Conservation (phyloP, 1,140 invertebrate species). For the Colletes latitarsis region DNA sequence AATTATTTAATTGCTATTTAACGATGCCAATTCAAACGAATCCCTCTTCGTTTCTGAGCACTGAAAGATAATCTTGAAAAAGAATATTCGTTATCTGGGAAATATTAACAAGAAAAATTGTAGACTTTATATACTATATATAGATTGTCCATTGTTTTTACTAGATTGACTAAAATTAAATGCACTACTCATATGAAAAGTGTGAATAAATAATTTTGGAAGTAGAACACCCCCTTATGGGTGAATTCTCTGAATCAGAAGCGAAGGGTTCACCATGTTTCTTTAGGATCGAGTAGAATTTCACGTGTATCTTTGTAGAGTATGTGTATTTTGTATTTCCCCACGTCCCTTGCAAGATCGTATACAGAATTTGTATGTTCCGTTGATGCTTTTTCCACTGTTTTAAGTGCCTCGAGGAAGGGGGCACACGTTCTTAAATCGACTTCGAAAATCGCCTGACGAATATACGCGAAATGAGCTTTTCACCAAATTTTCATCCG, state of each 20-base stretch:
- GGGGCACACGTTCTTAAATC: slow-evolving; percentile 28
- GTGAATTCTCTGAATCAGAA: not conserved
- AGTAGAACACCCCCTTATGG: too few species aligned
- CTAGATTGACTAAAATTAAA: too few species aligned
- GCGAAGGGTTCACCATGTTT: slow-evolving; percentile 1
- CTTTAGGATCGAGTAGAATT: not conserved
- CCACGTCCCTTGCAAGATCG: not conserved
- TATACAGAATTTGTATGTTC: not conserved
- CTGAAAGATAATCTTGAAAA: not conserved
- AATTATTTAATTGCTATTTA: not conserved
- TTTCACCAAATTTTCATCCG: not conserved
- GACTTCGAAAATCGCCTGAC: not conserved
- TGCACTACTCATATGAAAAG: too few species aligned
- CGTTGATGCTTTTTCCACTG: slow-evolving; percentile 1
- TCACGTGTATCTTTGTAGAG: not conserved
- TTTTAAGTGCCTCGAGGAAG: slow-evolving; percentile 7
- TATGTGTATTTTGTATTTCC: slow-evolving; percentile 1
- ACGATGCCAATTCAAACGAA: slow-evolving; percentile 5
- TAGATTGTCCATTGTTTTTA: too few species aligned
- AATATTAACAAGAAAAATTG: too few species aligned
- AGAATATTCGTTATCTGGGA: too few species aligned
- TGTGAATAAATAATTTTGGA: too few species aligned
- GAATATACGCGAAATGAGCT: not conserved
- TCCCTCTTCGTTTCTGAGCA: slow-evolving; percentile 20
- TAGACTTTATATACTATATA: too few species aligned